A percentile compares a stretch with the other conserved stretches of the same genome.
phyloP scores from a whole-genome alignment of 2,113 vertebrate species.

The Peromyscus leucopus region DNA sequence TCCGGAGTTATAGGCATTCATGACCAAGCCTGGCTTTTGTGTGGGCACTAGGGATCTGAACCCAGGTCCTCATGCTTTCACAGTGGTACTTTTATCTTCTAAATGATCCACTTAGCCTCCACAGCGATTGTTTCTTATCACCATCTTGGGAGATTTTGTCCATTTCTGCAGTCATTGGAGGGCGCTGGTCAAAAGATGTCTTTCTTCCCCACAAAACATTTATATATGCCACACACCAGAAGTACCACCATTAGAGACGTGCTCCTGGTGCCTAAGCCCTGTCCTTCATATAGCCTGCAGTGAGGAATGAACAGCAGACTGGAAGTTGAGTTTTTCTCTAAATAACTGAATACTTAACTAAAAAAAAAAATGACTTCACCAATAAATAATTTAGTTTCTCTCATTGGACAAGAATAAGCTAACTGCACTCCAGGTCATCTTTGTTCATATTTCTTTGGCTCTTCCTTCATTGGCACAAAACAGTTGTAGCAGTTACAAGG shows the following conservation, averaged over 20 bases:
- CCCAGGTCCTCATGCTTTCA: background rate
- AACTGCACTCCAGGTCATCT: background rate
- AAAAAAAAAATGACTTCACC: slow-evolving; percentile 33
- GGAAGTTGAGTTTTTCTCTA: slow-evolving; percentile 14
- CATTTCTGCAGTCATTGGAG: background rate
- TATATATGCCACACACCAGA: background rate
- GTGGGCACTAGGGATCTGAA: background rate
- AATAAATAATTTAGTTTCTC: slow-evolving; percentile 40
- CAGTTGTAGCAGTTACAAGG: background rate
- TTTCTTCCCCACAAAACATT: slow-evolving; percentile 39
- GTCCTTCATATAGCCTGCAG: background rate
- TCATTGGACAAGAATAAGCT: background rate
- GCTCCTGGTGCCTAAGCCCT: background rate
- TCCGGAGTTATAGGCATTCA: no score
- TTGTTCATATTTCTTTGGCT: background rate
- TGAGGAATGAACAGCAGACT: background rate
- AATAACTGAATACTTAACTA: slow-evolving; percentile 26
- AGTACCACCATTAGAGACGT: background rate
- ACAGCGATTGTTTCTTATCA: background rate
- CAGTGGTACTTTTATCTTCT: background rate
- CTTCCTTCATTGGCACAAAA: slow-evolving; percentile 5
- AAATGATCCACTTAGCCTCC: no score
- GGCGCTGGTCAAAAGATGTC: background rate
- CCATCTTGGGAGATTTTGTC: background rate
- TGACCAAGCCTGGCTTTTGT: background rate